Percentiles rank a stretch among this genome's conserved stretches.
phyloP scores from a whole-genome alignment of 2,797 vertebrate species.

The Mus caroli region DNA sequence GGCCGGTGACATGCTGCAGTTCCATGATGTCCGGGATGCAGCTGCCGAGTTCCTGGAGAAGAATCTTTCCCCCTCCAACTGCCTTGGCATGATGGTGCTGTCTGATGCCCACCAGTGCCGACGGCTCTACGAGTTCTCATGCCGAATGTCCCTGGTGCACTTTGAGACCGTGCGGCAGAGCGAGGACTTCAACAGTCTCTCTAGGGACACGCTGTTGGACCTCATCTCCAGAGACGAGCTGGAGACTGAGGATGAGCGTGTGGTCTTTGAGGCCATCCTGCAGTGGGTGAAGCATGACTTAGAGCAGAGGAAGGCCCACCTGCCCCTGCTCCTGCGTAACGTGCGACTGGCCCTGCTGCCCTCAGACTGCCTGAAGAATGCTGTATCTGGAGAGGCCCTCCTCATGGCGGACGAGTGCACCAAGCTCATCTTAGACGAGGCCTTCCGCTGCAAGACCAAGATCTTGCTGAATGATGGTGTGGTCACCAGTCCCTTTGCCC shows the following conservation, averaged over 20 bases:
- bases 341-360: conserved; percentile 96
- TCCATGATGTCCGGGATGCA: conserved; percentile 95
- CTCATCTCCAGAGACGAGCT: conserved; percentile 97
- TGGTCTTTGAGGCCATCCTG: conserved; percentile 94
- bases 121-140: conserved; percentile 94
- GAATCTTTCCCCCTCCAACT: conserved; percentile 95
- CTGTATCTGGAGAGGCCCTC: conserved; percentile 93
- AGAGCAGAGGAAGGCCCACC: conserved; percentile 90
- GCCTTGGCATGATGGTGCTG: conserved; percentile 96
- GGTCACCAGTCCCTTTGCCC: conserved; percentile 95
- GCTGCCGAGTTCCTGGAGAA: conserved; percentile 96
- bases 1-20: conserved; percentile 97
- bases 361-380: conserved; percentile 93
- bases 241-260: conserved; percentile 96
- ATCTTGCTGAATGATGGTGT: conserved; percentile 95
- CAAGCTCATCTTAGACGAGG: conserved; percentile 93
- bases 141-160: conserved; percentile 97
- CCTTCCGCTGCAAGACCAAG: conserved; percentile 94
- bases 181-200: conserved; percentile 95
- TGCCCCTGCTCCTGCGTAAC: conserved; percentile 93
- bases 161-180: conserved; percentile 94
- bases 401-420: conserved; percentile 93
- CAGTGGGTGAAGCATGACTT: conserved; percentile 94
- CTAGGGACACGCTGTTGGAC: conserved; percentile 95
- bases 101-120: conserved; percentile 97